A percentile compares a stretch with the other conserved stretches of the same genome.
These are phyloP conservation scores for Apamea crenata DNA, from an alignment of 2,888 invertebrate species.

Conservation along the genomic window DNA sequence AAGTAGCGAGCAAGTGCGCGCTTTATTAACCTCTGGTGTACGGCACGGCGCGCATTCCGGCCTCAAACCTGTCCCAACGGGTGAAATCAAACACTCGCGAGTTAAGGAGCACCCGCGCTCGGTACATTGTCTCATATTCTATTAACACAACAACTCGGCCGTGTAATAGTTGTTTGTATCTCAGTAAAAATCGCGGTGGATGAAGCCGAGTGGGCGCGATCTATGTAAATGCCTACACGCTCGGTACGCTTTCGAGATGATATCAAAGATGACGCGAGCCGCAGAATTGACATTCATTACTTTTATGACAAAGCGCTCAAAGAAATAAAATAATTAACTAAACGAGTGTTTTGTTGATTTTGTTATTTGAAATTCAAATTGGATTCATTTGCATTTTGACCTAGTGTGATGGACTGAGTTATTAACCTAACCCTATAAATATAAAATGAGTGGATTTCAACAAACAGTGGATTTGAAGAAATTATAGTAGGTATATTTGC, in stretches of 20 bases:
- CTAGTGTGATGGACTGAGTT: slow-evolving; percentile 23
- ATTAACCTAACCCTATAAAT: slow-evolving; percentile 27
- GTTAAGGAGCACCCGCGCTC: slow-evolving; percentile 76
- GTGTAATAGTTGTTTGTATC: slow-evolving; percentile 84
- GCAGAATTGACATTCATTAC: slow-evolving; percentile 77
- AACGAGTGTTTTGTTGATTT: slow-evolving; percentile 47
- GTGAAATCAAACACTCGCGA: slow-evolving; percentile 81
- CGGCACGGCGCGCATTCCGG: slow-evolving; percentile 70
- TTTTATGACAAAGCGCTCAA: slow-evolving; percentile 49
- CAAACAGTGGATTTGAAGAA: not conserved
- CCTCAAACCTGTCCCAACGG: slow-evolving; percentile 80
- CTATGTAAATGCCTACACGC: slow-evolving; percentile 88
- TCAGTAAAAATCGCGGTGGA: slow-evolving; percentile 82
- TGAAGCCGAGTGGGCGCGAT: slow-evolving; percentile 83
- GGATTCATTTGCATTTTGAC: slow-evolving; percentile 47
- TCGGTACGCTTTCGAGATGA: slow-evolving; percentile 85
- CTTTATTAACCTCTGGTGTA: slow-evolving; percentile 87
- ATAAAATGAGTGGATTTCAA: not conserved
- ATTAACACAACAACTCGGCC: slow-evolving; percentile 81
- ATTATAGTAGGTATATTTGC: not conserved
- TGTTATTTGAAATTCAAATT: slow-evolving; percentile 55
- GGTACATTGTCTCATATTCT: slow-evolving; percentile 76
- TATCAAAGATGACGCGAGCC: slow-evolving; percentile 79
- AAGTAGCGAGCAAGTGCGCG: slow-evolving; percentile 87
- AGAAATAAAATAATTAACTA: slow-evolving; percentile 56